phyloP scores from a whole-genome alignment of 1,140 invertebrate genomes.

The Camponotus pennsylvanicus region DNA sequence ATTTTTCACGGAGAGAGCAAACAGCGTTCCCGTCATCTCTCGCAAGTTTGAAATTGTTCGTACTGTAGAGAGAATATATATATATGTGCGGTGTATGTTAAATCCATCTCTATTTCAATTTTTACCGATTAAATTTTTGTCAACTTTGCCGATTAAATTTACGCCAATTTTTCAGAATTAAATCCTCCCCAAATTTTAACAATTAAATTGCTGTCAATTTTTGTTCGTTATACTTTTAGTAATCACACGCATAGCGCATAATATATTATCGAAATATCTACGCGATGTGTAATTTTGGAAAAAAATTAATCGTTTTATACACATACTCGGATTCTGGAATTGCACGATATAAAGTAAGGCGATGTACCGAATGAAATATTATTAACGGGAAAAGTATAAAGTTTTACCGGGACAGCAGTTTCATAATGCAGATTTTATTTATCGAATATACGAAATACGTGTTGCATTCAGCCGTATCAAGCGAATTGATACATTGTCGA shows the following conservation, averaged over 20 bases:
- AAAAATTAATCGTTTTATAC: slow-evolving; percentile 1
- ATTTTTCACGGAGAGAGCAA: slow-evolving; percentile 20
- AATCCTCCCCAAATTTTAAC: not conserved
- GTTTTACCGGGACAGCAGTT: not conserved
- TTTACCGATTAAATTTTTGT: slow-evolving; percentile 8
- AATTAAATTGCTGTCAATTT: not conserved
- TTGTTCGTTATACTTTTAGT: not conserved
- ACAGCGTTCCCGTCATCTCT: slow-evolving; percentile 14
- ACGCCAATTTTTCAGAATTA: not conserved
- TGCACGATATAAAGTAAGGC: not conserved
- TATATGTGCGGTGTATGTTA: no score
- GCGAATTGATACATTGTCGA: slow-evolving; percentile 55
- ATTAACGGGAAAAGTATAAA: slow-evolving; percentile 39
- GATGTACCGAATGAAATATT: not conserved
- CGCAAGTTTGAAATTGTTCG: slow-evolving; percentile 7
- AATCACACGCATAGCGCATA: not conserved
- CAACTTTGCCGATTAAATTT: slow-evolving; percentile 12
- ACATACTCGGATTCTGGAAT: not conserved
- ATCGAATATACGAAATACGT: slow-evolving; percentile 31
- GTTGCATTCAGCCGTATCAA: slow-evolving; percentile 45
- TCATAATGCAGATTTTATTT: slow-evolving; percentile 56
- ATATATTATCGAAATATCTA: not conserved
- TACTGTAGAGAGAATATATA: not conserved
- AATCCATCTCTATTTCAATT: not conserved
- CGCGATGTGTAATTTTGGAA: not conserved